Evolutionary conservation across 2,797 vertebrate genomes (phyloP), one percentile per base, ranked within the genome.

Genomic region (Sciaenops ocellatus): DNA sequence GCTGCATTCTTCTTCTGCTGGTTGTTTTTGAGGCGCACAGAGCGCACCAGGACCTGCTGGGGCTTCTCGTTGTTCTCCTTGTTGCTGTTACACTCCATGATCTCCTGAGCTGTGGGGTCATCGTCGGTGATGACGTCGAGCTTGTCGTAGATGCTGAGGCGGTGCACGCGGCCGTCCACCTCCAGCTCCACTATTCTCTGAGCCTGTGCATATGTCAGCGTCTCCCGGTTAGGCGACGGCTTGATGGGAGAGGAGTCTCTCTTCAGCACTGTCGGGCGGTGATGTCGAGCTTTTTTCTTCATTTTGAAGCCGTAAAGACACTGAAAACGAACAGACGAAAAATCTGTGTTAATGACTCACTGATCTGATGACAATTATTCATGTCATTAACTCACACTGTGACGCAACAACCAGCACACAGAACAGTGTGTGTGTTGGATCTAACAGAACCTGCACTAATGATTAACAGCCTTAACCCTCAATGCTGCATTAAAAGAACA

Each of bases 181-280:
- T 99, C 98, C 87, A 99, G 96, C 93, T 99, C 98, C 61, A 99
- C 98, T 87, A 99, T 99, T 65, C 98, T 97, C 89, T 99, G 98
- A 56, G 98, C 98, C 76, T 99, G 97, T 4, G 98, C 98, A 0
- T 99, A 99, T 0, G 98, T 99, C 87, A 99, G 93, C 0, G 98
- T 99, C 92, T 99, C 98, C 78, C 98, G 94, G 16, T 98, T 97
- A 0, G 98, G 97, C 9, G 98, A 99, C 60, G 97, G 97, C 81
- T 99, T 99, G 94, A 99, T 96, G 0, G 98, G 98, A 51, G 98
- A 99, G 44, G 97, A 95, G 62, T 97, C 93, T 63, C 93, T 83
- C 82, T 97, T 97, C 65, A 96, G 85, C 90, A 93, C 89, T 44
- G 97, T 85, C 47, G 95, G 92, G 82, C 97, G 97, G 85, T 97